A percentile compares a stretch with the other conserved stretches of the same genome.
These are phyloP conservation scores for Onchidella celtica DNA, from an alignment of 2,888 invertebrate species.

Conservation along the genomic window DNA sequence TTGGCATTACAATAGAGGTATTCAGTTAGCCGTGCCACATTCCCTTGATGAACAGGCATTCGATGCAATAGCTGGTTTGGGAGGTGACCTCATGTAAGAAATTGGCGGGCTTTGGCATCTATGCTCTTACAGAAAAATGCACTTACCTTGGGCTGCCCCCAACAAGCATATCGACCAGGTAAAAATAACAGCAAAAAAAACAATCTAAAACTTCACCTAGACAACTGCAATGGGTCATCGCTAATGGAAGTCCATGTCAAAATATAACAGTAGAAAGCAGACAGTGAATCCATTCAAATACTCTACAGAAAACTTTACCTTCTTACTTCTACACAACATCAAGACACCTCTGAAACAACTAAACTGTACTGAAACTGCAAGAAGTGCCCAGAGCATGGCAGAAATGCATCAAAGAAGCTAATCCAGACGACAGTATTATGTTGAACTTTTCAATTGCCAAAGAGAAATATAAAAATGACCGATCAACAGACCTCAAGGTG, in stretches of 20 bases:
- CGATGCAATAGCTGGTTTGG: neutral
- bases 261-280: no score
- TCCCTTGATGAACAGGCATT: conserved; percentile 16
- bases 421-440: no score
- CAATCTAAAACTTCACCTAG: no score
- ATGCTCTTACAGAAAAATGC: neutral
- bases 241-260: no score
- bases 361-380: neutral
- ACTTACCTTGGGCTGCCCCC: conserved; percentile 36
- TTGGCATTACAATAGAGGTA: conserved; percentile 34
- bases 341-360: no score
- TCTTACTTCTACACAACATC: no score
- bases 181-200: no score
- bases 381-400: neutral
- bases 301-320: no score
- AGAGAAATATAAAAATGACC: no score
- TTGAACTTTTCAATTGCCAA: no score
- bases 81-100: conserved; percentile 1
- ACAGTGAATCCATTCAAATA: no score
- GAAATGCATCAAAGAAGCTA: neutral
- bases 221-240: no score
- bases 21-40: neutral
- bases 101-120: conserved; percentile 15
- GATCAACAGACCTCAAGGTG: conserved; percentile 47
- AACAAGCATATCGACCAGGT: neutral